phyloP scores from a whole-genome alignment of 2,797 vertebrate genomes.

The Ficedula albicollis region DNA sequence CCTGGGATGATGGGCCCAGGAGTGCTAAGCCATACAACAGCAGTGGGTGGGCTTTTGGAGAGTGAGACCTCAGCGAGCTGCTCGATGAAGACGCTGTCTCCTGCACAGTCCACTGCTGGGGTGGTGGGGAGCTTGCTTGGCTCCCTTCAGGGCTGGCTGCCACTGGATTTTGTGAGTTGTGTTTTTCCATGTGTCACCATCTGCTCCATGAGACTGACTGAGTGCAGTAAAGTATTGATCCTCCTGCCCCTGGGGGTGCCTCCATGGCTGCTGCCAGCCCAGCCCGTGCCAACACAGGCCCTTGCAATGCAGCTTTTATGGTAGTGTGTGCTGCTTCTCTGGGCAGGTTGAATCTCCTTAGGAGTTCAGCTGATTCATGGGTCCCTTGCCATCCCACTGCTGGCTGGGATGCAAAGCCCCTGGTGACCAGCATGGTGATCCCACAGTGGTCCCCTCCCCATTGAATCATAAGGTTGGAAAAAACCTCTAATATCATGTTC shows the following conservation, averaged over 20 bases:
- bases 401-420: neutral
- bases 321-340: neutral
- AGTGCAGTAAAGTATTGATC: neutral
- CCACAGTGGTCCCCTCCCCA: neutral
- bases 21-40: neutral
- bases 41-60: neutral
- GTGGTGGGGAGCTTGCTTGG: neutral
- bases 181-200: neutral
- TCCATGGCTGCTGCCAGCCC: neutral
- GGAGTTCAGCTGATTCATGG: neutral
- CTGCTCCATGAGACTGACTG: neutral
- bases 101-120: neutral
- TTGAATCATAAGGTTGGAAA: neutral
- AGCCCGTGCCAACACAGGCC: neutral
- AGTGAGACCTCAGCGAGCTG: neutral
- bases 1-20: neutral
- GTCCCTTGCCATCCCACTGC: rapidly evolving
- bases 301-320: neutral
- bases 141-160: neutral
- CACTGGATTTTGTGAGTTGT: neutral
- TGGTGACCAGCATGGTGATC: neutral
- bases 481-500: neutral
- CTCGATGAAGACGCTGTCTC: rapidly evolving
- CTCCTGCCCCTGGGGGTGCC: neutral
- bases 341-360: rapidly evolving